These are phyloP conservation scores for Scolopax mira DNA, from an alignment of 2,113 vertebrate species.

Conservation along the genomic window DNA sequence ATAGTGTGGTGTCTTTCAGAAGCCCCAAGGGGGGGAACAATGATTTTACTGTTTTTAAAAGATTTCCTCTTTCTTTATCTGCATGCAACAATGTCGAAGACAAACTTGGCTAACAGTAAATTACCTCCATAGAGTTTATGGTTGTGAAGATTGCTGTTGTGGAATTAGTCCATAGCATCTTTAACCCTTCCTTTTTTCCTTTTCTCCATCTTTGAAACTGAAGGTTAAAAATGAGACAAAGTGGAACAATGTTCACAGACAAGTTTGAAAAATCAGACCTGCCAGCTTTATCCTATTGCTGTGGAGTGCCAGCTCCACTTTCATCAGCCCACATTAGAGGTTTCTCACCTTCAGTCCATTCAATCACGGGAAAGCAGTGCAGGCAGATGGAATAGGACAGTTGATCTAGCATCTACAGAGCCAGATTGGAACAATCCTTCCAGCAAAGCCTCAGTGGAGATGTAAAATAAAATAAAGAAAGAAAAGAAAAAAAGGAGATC, in stretches of 20 bases:
- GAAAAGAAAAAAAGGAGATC: neutral
- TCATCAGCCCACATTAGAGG: neutral
- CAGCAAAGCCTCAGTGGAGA: neutral
- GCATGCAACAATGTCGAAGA: neutral
- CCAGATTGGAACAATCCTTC: neutral
- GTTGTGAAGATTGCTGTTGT: neutral
- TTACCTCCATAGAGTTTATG: neutral
- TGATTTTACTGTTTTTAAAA: neutral
- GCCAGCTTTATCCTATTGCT: neutral
- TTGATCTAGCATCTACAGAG: neutral
- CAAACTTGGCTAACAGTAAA: neutral
- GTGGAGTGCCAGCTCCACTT: neutral
- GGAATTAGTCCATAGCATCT: neutral
- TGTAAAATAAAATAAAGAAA: neutral
- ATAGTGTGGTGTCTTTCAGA: neutral
- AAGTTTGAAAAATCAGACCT: conserved; percentile 25
- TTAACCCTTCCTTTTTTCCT: neutral
- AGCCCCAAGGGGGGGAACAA: fast-evolving
- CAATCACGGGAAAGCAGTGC: neutral
- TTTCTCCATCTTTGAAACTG: neutral
- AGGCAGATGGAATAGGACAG: neutral
- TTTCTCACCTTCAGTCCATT: neutral
- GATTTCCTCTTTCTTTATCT: neutral
- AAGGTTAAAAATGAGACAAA: conserved; percentile 10
- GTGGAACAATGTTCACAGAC: neutral